A percentile compares a stretch with the other conserved stretches of the same genome.
Evolutionary conservation across 2,113 vertebrate species (phyloP).

Genomic region (Glareola pratincola): DNA sequence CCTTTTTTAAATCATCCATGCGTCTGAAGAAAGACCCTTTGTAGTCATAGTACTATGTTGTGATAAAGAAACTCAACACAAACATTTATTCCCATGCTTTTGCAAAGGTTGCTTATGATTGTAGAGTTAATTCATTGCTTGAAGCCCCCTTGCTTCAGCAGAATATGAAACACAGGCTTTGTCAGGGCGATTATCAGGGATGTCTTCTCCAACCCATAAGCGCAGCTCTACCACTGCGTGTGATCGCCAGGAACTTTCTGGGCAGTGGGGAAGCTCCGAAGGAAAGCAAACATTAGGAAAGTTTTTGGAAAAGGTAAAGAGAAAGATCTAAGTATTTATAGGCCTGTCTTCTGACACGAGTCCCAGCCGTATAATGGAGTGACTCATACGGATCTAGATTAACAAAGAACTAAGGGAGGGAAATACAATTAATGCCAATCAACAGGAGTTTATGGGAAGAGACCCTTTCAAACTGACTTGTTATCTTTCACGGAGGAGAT

Average conservation of each 20-base stretch:
- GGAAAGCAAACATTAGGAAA: neutral
- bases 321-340: conserved; percentile 30
- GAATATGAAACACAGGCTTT: neutral
- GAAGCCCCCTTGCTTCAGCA: neutral
- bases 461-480: conserved; percentile 14
- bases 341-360: neutral
- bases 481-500: neutral
- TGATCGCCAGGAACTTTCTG: neutral
- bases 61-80: neutral
- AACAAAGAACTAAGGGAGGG: conserved; percentile 42
- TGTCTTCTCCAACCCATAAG: neutral
- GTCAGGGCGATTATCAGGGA: neutral
- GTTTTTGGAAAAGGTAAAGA: neutral
- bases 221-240: neutral
- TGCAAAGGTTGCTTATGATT: neutral
- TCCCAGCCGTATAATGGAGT: conserved; percentile 15
- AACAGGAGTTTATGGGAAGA: conserved; percentile 28
- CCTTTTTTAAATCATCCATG: neutral
- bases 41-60: neutral
- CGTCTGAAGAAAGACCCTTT: neutral
- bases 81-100: neutral
- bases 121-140: neutral
- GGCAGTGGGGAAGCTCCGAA: neutral
- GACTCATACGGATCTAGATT: conserved; percentile 38
- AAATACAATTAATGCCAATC: conserved; percentile 54